phyloP scores from a whole-genome alignment of 2,888 invertebrate genomes.

The Hypercompe scribonia region DNA sequence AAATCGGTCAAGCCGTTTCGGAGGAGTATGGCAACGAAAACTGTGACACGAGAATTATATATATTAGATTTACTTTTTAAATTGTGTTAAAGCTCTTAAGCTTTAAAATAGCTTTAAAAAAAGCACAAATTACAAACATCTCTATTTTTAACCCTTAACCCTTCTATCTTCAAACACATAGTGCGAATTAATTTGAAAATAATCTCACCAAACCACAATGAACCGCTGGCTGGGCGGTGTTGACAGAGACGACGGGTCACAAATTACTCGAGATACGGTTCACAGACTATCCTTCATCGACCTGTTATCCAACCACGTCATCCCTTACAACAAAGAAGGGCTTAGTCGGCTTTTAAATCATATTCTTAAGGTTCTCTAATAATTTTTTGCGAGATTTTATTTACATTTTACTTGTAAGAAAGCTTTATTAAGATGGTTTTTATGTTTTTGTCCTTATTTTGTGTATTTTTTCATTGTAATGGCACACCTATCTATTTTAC shows the following conservation, averaged over 20 bases:
- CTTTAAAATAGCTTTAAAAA: not conserved
- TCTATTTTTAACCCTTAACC: constrained; percentile 29
- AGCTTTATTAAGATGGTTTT: not conserved
- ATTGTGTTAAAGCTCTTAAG: not conserved
- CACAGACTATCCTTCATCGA: constrained; percentile 55
- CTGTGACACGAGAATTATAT: too few species aligned
- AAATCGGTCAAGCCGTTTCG: too few species aligned
- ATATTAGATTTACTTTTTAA: too few species aligned
- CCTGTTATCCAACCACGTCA: constrained; percentile 48
- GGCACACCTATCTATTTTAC: not conserved
- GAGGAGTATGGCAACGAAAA: too few species aligned
- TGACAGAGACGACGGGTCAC: constrained; percentile 47
- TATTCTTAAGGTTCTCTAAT: constrained; percentile 1
- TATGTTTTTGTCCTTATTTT: not conserved
- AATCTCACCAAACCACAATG: constrained; percentile 39
- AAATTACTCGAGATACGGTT: constrained; percentile 56
- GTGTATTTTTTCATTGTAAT: not conserved
- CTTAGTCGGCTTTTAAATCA: not conserved
- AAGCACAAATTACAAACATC: constrained; percentile 4
- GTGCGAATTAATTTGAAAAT: constrained; percentile 35
- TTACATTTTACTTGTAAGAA: too few species aligned
- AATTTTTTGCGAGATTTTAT: not conserved
- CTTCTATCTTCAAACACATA: constrained; percentile 31
- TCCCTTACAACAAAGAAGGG: constrained; percentile 39
- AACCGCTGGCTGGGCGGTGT: constrained; percentile 42